Percentiles rank a stretch among this genome's conserved stretches.
phyloP scores from a whole-genome alignment of 2,888 invertebrate species.

The Andricus curvator region DNA sequence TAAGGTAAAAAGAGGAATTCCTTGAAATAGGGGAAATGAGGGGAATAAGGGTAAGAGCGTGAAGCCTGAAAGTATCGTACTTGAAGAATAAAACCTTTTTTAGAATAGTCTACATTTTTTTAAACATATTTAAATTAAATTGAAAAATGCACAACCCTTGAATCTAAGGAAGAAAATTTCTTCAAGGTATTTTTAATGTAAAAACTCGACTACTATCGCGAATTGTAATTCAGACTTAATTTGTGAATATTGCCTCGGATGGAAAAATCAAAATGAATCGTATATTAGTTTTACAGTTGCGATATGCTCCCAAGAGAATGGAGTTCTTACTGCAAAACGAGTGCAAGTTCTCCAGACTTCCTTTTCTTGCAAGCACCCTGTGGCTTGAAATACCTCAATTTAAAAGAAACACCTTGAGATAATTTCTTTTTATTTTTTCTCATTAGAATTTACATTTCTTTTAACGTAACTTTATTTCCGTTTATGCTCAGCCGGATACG shows the following conservation, averaged over 20 bases:
- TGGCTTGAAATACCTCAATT: conserved; percentile 27
- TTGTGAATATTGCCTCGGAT: conserved; percentile 29
- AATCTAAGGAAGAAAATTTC: background rate
- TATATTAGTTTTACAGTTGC: conserved; percentile 13
- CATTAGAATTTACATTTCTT: background rate
- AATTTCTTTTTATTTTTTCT: conserved; percentile 11
- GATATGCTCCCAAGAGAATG: conserved; percentile 15
- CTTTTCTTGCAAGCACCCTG: background rate
- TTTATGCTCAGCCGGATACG: background rate
- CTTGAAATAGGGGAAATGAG: too few species aligned
- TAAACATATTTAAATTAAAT: too few species aligned
- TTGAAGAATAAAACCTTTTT: too few species aligned
- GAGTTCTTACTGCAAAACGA: conserved; percentile 9
- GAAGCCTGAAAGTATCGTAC: too few species aligned
- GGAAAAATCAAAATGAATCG: conserved; percentile 30
- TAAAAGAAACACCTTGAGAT: background rate
- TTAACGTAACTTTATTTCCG: conserved; percentile 1
- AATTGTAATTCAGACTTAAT: background rate
- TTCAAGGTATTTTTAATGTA: background rate
- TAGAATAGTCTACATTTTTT: too few species aligned
- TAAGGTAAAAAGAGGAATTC: too few species aligned
- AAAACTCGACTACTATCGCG: background rate
- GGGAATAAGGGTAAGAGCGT: too few species aligned
- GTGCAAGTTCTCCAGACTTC: background rate
- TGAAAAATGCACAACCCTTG: background rate